Evolutionary conservation across 1,140 invertebrate species (phyloP).

Genomic region (Radopholus similis): DNA sequence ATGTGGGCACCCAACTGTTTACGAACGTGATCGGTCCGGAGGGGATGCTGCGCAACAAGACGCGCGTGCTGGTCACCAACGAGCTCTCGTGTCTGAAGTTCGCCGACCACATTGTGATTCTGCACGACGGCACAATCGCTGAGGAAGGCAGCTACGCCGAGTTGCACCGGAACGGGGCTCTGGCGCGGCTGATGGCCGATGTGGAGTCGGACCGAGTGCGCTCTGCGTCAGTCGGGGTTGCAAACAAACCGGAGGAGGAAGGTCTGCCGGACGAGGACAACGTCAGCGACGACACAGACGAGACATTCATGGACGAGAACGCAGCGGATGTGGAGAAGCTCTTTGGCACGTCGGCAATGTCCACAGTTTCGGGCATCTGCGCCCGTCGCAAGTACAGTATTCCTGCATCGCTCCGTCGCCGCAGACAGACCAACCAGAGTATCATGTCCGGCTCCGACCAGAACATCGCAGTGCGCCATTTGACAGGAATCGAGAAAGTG

Average conservation of each 20-base stretch:
- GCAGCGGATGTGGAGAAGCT: slow-evolving; percentile 36
- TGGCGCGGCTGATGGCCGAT: slow-evolving; percentile 51
- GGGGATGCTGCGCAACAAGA: slow-evolving; percentile 67
- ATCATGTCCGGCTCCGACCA: slow-evolving; percentile 17
- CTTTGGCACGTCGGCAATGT: slow-evolving; percentile 50
- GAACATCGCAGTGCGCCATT: background rate
- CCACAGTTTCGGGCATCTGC: slow-evolving; percentile 55
- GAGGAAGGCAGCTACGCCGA: slow-evolving; percentile 20
- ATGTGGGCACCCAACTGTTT: slow-evolving; percentile 85
- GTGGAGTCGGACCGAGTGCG: slow-evolving; percentile 28
- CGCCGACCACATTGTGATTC: slow-evolving; percentile 38
- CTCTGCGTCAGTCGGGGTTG: background rate
- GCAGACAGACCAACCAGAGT: slow-evolving; percentile 34
- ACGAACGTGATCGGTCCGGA: slow-evolving; percentile 75
- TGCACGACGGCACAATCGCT: slow-evolving; percentile 34
- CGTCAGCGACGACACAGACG: slow-evolving; percentile 30
- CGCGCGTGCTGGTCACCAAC: slow-evolving; percentile 59
- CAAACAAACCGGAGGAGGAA: background rate
- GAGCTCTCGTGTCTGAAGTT: slow-evolving; percentile 49
- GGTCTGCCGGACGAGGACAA: slow-evolving; percentile 19
- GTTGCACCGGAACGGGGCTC: slow-evolving; percentile 6
- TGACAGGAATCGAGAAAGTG: slow-evolving; percentile 45
- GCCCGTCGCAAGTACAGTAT: slow-evolving; percentile 32
- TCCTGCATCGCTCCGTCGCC: slow-evolving; percentile 2
- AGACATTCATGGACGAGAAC: slow-evolving; percentile 35